Conservation (phyloP, 1,140 invertebrate genomes). For the Bombyx mandarina region DNA sequence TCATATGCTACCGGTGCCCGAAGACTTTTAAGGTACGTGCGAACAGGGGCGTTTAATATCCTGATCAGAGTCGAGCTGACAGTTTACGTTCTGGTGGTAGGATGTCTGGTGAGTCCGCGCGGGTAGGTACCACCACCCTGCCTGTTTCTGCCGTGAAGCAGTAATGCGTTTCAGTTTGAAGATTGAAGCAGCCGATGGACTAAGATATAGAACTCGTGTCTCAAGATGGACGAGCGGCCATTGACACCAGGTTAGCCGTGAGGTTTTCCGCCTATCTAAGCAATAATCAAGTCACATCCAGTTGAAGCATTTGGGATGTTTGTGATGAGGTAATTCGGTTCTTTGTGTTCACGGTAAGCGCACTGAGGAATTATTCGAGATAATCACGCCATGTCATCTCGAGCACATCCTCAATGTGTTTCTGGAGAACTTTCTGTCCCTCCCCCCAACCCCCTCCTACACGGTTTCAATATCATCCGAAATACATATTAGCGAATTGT, state of each 20-base stretch:
- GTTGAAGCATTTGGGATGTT: too few species aligned
- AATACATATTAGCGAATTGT: neutral
- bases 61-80: neutral
- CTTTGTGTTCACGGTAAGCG: too few species aligned
- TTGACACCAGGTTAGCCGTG: neutral
- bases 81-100: neutral
- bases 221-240: neutral
- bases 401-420: neutral
- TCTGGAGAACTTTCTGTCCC: neutral
- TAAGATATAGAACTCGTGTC: neutral
- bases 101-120: too few species aligned
- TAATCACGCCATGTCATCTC: too few species aligned
- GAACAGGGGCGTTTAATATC: neutral
- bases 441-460: too few species aligned
- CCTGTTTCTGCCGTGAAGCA: too few species aligned
- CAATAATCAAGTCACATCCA: too few species aligned
- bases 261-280: neutral
- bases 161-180: too few species aligned
- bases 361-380: too few species aligned
- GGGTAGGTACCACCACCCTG: too few species aligned
- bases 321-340: too few species aligned
- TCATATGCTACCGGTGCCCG: constrained; percentile 32
- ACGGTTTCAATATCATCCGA: neutral
- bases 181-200: too few species aligned
- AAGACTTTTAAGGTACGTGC: constrained; percentile 33